Evolutionary conservation across 2,797 vertebrate species (phyloP).

Genomic region (Paguma larvata): DNA sequence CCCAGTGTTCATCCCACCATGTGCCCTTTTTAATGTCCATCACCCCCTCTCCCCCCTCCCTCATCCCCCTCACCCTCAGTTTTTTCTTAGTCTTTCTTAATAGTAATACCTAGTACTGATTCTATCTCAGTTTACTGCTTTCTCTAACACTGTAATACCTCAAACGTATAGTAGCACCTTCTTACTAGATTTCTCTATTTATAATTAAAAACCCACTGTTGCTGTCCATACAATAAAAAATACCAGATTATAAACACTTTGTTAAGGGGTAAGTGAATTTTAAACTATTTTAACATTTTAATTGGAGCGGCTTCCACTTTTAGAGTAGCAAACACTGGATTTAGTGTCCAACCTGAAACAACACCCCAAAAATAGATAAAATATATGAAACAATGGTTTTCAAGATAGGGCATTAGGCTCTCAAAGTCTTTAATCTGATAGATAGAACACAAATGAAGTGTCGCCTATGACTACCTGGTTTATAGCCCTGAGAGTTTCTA

Average conservation of each 20-base stretch:
- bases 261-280: neutral
- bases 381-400: neutral
- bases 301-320: neutral
- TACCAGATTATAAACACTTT: neutral
- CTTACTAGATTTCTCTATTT: slow-evolving; percentile 10
- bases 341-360: neutral
- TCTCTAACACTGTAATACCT: neutral
- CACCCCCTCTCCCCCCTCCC: no score
- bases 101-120: neutral
- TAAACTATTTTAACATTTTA: slow-evolving; percentile 43
- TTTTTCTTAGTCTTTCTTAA: no score
- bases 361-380: neutral
- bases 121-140: neutral
- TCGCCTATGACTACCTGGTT: neutral
- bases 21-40: no score
- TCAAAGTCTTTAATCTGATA: neutral
- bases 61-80: no score
- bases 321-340: neutral
- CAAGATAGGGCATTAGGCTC: neutral
- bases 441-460: neutral
- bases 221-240: neutral
- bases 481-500: neutral
- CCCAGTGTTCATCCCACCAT: no score
- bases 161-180: neutral
- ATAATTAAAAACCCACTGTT: slow-evolving; percentile 12